Evolutionary conservation across 2,797 vertebrate genomes (phyloP), one percentile per base, ranked within the genome.

Genomic region (Pseudopleuronectes americanus): DNA sequence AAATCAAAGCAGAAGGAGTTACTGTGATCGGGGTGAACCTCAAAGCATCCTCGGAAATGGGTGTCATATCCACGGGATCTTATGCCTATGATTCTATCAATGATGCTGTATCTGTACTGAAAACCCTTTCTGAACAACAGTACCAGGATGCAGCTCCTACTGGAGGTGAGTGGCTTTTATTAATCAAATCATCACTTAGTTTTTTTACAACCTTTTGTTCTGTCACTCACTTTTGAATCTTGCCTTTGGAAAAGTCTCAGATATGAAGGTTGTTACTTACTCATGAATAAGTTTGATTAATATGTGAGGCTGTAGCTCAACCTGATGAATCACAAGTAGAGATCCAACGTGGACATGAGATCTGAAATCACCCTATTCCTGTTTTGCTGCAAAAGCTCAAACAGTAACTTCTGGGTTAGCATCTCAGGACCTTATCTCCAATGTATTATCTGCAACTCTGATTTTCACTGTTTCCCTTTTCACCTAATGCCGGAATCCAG

Each of bases 21-120:
- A 93, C 82, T 0, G 71, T 95, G 49, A 47, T 95, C 36, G 88
- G 90, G 8, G 33, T 96, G 59, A 93, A 89, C 12, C 6, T 94
- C 0, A 87, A 85, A 17, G 82, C 87, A 1, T 79, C 90, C 28
- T 3, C 6, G 0, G 90, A 95, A 33, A 77, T 95, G 26, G 61
- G 78, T 0, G 0, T 62, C 1, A 65, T 94, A 2, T 77, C 92
- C 4, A 86, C 88, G 0, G 8, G 48, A 1, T 9, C 71, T 0
- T 67, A 92, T 3, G 7, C 69, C 0, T 93, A 83, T 64, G 70
- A 83, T 31, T n/a, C 79, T 3, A 2, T 66, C 23, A 0, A 13
- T 24, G 26, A 21, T 0, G 4, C 82, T 6, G 67, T 68, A 0
- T 55, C 87, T 0, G 23, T 60, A 1, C 71, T 96, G 36, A 85